phyloP scores from a whole-genome alignment of 2,797 vertebrate genomes.

The Chrosomus eos region DNA sequence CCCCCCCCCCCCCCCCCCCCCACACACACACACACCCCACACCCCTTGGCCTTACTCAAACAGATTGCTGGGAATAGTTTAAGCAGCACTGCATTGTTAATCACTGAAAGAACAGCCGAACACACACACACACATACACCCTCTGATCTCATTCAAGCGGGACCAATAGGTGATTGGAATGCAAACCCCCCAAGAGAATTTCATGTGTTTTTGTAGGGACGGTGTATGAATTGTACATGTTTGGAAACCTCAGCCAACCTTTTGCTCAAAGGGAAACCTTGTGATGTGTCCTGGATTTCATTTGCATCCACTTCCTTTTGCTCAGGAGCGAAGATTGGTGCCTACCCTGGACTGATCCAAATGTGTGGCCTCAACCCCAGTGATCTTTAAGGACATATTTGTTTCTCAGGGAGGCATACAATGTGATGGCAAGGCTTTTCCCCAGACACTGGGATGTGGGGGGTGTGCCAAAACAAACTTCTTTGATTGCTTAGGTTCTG shows the following conservation, averaged over 20 bases:
- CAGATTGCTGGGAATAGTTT: constrained; percentile 58
- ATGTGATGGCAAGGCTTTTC: constrained; percentile 50
- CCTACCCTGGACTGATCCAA: constrained; percentile 25
- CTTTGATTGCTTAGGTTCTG: constrained; percentile 76
- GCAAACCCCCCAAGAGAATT: constrained; percentile 37
- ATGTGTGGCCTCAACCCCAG: constrained; percentile 48
- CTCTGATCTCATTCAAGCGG: constrained; percentile 43
- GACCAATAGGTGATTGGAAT: constrained; percentile 51
- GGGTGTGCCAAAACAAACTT: constrained; percentile 76
- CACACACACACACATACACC: constrained; percentile 35
- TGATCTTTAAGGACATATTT: constrained; percentile 46
- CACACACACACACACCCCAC: too few species aligned
- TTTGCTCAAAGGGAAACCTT: constrained; percentile 22
- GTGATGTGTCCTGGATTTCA: constrained; percentile 47
- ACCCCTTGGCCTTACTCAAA: constrained; percentile 57
- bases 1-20: too few species aligned
- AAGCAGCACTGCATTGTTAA: constrained; percentile 59
- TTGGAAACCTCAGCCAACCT: constrained; percentile 28
- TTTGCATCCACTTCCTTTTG: constrained; percentile 38
- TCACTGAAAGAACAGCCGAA: constrained; percentile 37
- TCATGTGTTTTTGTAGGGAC: constrained; percentile 49
- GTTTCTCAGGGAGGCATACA: constrained; percentile 48
- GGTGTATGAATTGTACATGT: constrained; percentile 40
- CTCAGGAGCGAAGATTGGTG: constrained; percentile 8
- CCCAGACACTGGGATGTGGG: constrained; percentile 19